Evolutionary conservation across 2,888 invertebrate species (phyloP).

Genomic region (Drosophila prostipennis): DNA sequence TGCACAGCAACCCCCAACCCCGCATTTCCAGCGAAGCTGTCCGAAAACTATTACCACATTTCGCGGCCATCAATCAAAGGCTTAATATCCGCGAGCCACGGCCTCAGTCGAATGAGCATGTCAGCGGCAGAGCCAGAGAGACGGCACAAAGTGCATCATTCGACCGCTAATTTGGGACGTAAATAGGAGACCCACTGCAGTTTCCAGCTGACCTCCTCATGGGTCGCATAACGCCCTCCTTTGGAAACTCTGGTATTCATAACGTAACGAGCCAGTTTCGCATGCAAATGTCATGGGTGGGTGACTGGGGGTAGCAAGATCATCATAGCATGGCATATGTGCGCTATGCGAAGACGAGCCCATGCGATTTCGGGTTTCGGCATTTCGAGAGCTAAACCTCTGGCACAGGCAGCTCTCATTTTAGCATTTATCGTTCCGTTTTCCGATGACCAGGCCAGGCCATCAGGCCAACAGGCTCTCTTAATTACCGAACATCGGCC

Average conservation of each 20-base stretch:
- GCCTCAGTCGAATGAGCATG: slow-evolving; percentile 34
- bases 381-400: slow-evolving; percentile 27
- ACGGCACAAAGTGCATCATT: slow-evolving; percentile 49
- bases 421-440: slow-evolving; percentile 47
- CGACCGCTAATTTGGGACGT: slow-evolving; percentile 51
- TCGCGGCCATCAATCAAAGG: slow-evolving; percentile 47
- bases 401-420: slow-evolving; percentile 42
- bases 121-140: slow-evolving; percentile 15
- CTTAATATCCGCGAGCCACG: slow-evolving; percentile 61
- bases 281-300: slow-evolving; percentile 47
- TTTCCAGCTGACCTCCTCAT: slow-evolving; percentile 19
- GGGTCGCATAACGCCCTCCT: slow-evolving; percentile 5
- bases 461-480: slow-evolving; percentile 2
- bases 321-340: slow-evolving; percentile 36
- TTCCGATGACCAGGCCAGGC: slow-evolving; percentile 6
- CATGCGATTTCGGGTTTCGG: slow-evolving; percentile 22
- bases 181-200: slow-evolving; percentile 36
- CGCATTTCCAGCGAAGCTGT: neutral
- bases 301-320: slow-evolving; percentile 25
- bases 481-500: slow-evolving; percentile 42
- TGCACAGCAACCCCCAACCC: slow-evolving; percentile 1
- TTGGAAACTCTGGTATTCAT: slow-evolving; percentile 51
- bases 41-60: slow-evolving; percentile 43
- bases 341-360: slow-evolving; percentile 27
- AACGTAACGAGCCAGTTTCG: slow-evolving; percentile 47